Evolutionary conservation across 2,113 vertebrate species (phyloP), one percentile per base, ranked within the genome.

Genomic region (Limanda limanda): DNA sequence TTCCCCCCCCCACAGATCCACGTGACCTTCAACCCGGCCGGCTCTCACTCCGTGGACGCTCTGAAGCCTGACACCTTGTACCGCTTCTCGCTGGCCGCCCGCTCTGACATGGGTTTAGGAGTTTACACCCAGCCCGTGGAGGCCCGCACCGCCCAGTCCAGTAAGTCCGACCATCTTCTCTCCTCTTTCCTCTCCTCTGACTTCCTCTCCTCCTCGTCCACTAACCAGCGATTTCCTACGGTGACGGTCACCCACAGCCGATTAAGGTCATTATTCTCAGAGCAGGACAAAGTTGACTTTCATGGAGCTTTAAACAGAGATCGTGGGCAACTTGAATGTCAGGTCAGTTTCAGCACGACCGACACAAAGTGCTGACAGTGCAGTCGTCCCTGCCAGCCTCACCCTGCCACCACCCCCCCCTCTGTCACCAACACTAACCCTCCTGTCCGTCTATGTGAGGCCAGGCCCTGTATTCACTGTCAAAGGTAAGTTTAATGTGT

Each of bases 71-170:
- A 98, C 88, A 98, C 96, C 0, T 76, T 95, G 68, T 98, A 98
- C 89, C 92, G 37, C 68, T 98, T 98, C 91, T 95, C 95, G 4
- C 90, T 98, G 89, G 97, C 96, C 0, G 97, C 97, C 71, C 96
- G 95, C 52, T 98, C 97, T 0, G 96, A 97, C 72, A 90, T 97
- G 90, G 97, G 97, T 9, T 92, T 97, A 62, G 97, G 97, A 1
- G 97, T 98, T 88, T 97, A 95, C 88, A 98, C 97, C 1, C 95
- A 97, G 59, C 93, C 91, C 0, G 93, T 97, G 0, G 95, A 97
- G 91, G 96, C 95, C 77, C 95, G 95, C 87, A 98, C 97, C 0
- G 96, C 96, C 31, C 97, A 98, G 88, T 98, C 97, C 83, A 98
- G 97, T 98, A 96, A 98, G 97, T 97, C 56, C 56, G 1, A 17